A percentile compares a stretch with the other conserved stretches of the same genome.
Evolutionary conservation across 2,113 vertebrate species (phyloP).

Genomic region (Pycnonotus jocosus): DNA sequence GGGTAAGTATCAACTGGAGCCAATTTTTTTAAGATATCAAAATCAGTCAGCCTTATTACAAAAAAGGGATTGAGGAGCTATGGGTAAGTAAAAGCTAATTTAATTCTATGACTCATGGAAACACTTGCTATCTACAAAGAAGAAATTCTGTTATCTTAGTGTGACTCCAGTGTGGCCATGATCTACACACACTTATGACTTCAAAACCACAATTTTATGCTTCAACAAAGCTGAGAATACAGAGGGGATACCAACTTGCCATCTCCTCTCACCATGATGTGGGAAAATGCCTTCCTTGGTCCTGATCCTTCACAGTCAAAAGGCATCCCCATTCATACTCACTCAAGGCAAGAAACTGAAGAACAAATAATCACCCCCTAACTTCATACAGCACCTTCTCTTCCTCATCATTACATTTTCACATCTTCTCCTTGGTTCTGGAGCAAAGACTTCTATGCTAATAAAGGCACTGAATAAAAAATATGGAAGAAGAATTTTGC

Average conservation of each 20-base stretch:
- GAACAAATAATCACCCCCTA: neutral
- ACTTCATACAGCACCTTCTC: neutral
- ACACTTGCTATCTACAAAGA: neutral
- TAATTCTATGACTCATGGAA: neutral
- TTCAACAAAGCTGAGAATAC: neutral
- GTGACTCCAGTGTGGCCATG: neutral
- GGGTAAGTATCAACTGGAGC: neutral
- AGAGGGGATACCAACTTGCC: neutral
- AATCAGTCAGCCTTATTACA: neutral
- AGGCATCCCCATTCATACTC: neutral
- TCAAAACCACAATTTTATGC: neutral
- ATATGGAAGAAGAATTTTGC: neutral
- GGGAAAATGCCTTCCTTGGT: neutral
- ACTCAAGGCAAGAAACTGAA: neutral
- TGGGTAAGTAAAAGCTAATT: neutral
- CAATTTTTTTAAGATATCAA: neutral
- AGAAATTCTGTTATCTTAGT: neutral
- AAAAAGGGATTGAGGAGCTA: neutral
- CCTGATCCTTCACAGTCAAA: neutral
- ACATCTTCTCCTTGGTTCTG: neutral
- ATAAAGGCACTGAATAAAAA: neutral
- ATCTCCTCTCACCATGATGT: neutral
- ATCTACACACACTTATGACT: neutral
- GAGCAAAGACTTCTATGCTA: neutral
- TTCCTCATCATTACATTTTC: neutral